These are phyloP conservation scores for Platichthys stellatus DNA, from an alignment of 2,113 vertebrate genomes.

Conservation along the genomic window DNA sequence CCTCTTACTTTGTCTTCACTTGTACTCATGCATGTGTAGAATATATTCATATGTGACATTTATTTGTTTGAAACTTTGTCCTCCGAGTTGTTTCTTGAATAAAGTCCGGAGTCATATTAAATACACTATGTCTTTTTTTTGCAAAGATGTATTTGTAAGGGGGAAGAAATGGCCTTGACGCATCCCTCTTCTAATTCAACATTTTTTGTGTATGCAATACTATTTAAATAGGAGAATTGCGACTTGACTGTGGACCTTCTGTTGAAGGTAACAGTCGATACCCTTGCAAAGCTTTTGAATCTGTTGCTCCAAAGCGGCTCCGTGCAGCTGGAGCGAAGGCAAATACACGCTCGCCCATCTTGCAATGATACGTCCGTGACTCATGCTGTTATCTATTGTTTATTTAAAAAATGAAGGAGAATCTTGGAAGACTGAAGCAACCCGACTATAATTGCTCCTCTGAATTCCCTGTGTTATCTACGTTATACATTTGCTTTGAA, in stretches of 20 bases:
- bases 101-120: constrained; percentile 23
- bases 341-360: constrained; percentile 34
- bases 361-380: constrained; percentile 59
- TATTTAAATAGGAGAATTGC: constrained; percentile 47
- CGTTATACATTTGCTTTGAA: constrained; percentile 21
- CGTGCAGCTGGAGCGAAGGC: constrained; percentile 40
- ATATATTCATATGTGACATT: no score
- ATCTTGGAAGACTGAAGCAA: constrained; percentile 35
- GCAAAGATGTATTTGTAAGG: constrained; percentile 20
- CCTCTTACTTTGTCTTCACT: no score
- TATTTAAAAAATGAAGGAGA: constrained; percentile 33
- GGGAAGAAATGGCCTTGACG: constrained; percentile 48
- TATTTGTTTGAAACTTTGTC: not conserved
- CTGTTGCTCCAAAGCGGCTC: constrained; percentile 39
- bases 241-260: constrained; percentile 25
- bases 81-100: constrained; percentile 1
- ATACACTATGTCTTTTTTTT: constrained; percentile 20
- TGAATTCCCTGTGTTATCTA: constrained; percentile 28
- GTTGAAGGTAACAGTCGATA: constrained; percentile 54
- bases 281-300: constrained; percentile 63
- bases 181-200: constrained; percentile 25
- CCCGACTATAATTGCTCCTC: constrained; percentile 21
- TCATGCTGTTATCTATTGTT: constrained; percentile 49
- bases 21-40: no score
- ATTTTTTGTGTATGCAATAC: constrained; percentile 41